phyloP scores from a whole-genome alignment of 2,888 invertebrate species.

The Leucoma salicis region DNA sequence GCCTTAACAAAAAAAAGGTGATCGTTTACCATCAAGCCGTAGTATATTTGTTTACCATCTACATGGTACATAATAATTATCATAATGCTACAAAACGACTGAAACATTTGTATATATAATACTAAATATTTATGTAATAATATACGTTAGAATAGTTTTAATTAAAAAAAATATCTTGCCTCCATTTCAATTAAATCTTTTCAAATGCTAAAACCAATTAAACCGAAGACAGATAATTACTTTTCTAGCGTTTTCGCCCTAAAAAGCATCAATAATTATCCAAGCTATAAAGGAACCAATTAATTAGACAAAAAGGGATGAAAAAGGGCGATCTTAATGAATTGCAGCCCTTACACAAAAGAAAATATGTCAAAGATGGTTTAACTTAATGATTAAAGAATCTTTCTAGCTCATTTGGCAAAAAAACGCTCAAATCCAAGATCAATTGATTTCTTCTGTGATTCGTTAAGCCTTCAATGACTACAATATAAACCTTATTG shows the following conservation, averaged over 20 bases:
- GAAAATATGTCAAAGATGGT: slow-evolving; percentile 76
- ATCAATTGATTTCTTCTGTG: slow-evolving; percentile 70
- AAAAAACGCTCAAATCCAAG: slow-evolving; percentile 66
- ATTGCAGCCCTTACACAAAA: slow-evolving; percentile 64
- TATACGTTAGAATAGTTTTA: no score
- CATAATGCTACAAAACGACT: no score
- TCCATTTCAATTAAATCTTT: slow-evolving; percentile 5
- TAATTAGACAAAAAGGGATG: slow-evolving; percentile 32
- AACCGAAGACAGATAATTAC: slow-evolving; percentile 27
- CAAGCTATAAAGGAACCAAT: slow-evolving; percentile 28
- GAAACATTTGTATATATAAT: no score
- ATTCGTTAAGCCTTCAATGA: slow-evolving; percentile 44
- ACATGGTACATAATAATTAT: no score
- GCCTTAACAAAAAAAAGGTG: no score
- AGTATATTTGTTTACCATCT: no score
- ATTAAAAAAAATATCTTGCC: slow-evolving; percentile 1
- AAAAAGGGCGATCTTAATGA: slow-evolving; percentile 45
- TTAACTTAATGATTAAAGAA: slow-evolving; percentile 69
- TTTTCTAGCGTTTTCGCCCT: slow-evolving; percentile 19
- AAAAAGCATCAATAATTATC: slow-evolving; percentile 33
- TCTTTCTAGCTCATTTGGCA: slow-evolving; percentile 73
- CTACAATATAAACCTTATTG: slow-evolving; percentile 29
- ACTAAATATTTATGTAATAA: no score
- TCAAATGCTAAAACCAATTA: slow-evolving; percentile 14
- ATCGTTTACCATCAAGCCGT: no score